Conservation (phyloP, 53 echinoderm and acorn worm species). For the Temnopleurus reevesii region DNA sequence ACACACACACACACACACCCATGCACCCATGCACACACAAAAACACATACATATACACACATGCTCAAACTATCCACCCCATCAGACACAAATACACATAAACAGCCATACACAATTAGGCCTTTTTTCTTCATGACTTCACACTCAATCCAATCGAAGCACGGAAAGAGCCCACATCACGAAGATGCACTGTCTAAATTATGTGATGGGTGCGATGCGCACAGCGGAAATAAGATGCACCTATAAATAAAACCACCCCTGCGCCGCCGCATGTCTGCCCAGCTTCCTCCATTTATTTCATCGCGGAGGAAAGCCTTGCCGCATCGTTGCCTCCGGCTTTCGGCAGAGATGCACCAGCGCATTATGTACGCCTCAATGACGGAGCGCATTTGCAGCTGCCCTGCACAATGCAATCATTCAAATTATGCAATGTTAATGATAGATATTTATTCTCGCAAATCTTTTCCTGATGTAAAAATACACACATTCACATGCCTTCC, state of each 20-base stretch:
- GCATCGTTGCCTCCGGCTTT: conserved; percentile 53
- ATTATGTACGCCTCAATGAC: conserved; percentile 52
- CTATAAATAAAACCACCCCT: conserved; percentile 51
- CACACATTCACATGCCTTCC: too few relatives aligned
- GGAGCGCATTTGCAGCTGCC: conserved; percentile 51
- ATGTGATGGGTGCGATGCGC: conserved; percentile 58
- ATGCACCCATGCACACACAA: not conserved
- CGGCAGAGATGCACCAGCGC: conserved; percentile 46
- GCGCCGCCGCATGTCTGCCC: conserved; percentile 49
- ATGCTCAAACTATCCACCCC: not conserved
- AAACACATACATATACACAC: conserved; percentile 22
- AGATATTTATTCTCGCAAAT: not conserved
- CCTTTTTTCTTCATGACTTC: conserved; percentile 22
- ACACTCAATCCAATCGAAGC: conserved; percentile 32
- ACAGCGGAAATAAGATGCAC: conserved; percentile 61
- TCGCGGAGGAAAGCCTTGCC: conserved; percentile 50
- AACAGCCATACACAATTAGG: not conserved
- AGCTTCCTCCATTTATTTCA: conserved; percentile 58
- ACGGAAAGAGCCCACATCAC: not conserved
- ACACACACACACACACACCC: conserved; percentile 14
- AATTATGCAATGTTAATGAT: conserved; percentile 20
- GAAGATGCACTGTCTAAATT: conserved; percentile 54
- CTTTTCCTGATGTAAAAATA: too few relatives aligned
- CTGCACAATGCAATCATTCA: not conserved
- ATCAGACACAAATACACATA: conserved; percentile 18